Conservation (phyloP, 2,113 vertebrate species). For the Limnothrissa miodon region DNA sequence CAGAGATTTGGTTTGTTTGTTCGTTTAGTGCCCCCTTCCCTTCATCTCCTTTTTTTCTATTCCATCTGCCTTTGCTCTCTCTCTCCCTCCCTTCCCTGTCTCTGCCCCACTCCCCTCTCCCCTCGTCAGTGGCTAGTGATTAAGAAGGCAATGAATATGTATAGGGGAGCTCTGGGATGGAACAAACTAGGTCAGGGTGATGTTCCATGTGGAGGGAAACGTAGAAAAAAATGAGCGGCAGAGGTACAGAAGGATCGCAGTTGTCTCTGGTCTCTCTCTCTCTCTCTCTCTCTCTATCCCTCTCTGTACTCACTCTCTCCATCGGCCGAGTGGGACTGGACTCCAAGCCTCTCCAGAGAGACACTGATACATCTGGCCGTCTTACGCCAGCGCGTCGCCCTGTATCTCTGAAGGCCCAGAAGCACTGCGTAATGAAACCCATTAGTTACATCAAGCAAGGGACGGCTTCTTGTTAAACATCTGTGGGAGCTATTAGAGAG, state of each 20-base stretch:
- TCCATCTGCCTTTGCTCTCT: background rate
- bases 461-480: background rate
- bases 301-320: background rate
- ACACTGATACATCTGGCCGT: background rate
- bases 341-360: background rate
- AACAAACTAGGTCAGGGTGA: slow-evolving; percentile 33
- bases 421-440: background rate
- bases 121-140: slow-evolving; percentile 28
- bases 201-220: slow-evolving; percentile 10
- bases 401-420: background rate
- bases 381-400: too few species aligned
- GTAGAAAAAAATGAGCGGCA: background rate
- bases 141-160: slow-evolving; percentile 34
- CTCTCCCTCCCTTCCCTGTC: background rate
- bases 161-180: slow-evolving; percentile 12
- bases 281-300: background rate
- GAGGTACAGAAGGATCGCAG: background rate
- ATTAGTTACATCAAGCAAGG: background rate
- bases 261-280: background rate
- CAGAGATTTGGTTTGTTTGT: background rate
- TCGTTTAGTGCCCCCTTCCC: background rate
- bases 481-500: background rate
- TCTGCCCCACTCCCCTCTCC: background rate
- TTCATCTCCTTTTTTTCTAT: background rate
- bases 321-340: background rate